These are phyloP conservation scores for Melanostoma mellinum DNA, from an alignment of 2,888 invertebrate species.

Conservation along the genomic window DNA sequence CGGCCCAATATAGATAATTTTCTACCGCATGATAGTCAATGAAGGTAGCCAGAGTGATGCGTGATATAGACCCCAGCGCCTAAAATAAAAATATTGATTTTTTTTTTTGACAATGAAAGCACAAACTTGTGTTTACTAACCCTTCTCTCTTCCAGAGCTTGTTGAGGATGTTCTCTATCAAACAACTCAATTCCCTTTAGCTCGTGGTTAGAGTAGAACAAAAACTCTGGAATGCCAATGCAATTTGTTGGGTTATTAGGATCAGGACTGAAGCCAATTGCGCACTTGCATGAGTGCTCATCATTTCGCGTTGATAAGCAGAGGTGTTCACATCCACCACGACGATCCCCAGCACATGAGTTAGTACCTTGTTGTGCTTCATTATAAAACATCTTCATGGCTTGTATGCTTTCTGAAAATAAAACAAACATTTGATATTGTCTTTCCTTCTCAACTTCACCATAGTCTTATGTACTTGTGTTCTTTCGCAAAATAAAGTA, in stretches of 20 bases:
- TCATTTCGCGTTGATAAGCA: slow-evolving; percentile 86
- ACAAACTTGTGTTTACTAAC: slow-evolving; percentile 73
- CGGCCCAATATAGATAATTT: slow-evolving; percentile 91
- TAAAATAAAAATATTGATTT: slow-evolving; percentile 52
- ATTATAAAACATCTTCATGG: slow-evolving; percentile 88
- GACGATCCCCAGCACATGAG: slow-evolving; percentile 83
- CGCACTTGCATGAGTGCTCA: slow-evolving; percentile 88
- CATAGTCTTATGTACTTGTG: slow-evolving; percentile 81
- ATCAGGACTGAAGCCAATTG: slow-evolving; percentile 86
- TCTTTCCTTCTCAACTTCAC: too few relatives aligned
- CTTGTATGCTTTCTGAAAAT: slow-evolving; percentile 84
- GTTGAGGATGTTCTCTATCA: slow-evolving; percentile 74
- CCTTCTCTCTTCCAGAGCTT: slow-evolving; percentile 75
- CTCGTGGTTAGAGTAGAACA: slow-evolving; percentile 91
- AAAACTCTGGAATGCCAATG: slow-evolving; percentile 85
- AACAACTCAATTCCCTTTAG: slow-evolving; percentile 85
- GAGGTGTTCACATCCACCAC: slow-evolving; percentile 87
- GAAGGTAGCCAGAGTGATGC: slow-evolving; percentile 89
- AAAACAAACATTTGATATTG: background rate
- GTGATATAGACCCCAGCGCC: slow-evolving; percentile 88
- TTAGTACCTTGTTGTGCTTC: slow-evolving; percentile 85
- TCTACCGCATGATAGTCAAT: slow-evolving; percentile 87
- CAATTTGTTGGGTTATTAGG: slow-evolving; percentile 83
- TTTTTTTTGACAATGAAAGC: background rate
- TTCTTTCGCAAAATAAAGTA: slow-evolving; percentile 84